Percentiles rank a stretch among this genome's conserved stretches.
Evolutionary conservation across 2,113 vertebrate genomes (phyloP).

Genomic region (Gobiocypris rarus): DNA sequence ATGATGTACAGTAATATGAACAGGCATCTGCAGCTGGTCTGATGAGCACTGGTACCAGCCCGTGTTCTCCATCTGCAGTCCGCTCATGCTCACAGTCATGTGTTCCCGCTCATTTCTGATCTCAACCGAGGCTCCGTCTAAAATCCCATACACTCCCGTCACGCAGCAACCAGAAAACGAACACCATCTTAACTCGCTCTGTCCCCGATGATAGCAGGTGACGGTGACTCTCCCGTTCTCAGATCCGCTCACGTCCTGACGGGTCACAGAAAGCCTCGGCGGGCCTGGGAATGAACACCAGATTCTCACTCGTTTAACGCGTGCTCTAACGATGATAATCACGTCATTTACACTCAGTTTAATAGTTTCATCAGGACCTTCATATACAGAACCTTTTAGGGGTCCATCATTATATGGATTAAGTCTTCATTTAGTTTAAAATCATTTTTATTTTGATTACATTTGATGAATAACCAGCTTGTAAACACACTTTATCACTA

Average conservation of each 20-base stretch:
- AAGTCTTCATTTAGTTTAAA: no score
- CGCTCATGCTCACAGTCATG: slow-evolving; percentile 29
- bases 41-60: slow-evolving; percentile 37
- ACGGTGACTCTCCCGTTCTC: background rate
- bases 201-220: background rate
- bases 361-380: no score
- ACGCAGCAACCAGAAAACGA: background rate
- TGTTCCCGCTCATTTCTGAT: background rate
- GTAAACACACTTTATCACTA: no score
- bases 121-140: background rate
- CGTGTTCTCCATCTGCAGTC: slow-evolving; percentile 11
- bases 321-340: background rate
- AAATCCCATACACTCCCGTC: background rate
- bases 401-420: no score
- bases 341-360: no score
- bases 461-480: no score
- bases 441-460: no score
- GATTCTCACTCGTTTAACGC: background rate
- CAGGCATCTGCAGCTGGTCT: slow-evolving; percentile 37
- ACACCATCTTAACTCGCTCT: slow-evolving; percentile 15
- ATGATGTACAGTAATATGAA: background rate
- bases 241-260: slow-evolving; percentile 6
- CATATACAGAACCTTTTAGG: no score
- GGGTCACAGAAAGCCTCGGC: slow-evolving; percentile 14
- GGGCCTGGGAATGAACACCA: background rate